Conservation (phyloP, 2,888 invertebrate genomes). For the Autographa gamma region DNA sequence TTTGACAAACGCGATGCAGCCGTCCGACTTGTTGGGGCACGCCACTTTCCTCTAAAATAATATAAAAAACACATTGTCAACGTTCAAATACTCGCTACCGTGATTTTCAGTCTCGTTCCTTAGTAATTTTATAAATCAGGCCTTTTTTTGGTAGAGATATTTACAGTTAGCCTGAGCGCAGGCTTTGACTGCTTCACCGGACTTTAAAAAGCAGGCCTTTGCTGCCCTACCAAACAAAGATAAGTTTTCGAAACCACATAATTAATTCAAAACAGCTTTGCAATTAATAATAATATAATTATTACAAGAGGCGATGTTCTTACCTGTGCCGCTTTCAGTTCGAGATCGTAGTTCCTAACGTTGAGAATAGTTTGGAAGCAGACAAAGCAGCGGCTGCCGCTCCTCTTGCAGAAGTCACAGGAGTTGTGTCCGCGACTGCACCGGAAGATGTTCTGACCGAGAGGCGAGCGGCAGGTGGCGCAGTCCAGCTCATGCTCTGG, state of each 20-base stretch:
- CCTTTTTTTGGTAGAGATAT: too few species aligned
- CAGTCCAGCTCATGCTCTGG: conserved; percentile 62
- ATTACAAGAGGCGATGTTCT: not conserved
- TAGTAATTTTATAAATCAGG: too few species aligned
- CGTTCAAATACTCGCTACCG: not conserved
- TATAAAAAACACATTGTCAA: not conserved
- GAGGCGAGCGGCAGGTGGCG: conserved; percentile 66
- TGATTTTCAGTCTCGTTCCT: not conserved
- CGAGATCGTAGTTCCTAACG: conserved; percentile 71
- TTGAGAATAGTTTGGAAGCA: conserved; percentile 65
- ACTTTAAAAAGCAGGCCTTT: too few species aligned
- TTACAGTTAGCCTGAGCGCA: too few species aligned
- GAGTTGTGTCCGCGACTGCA: conserved; percentile 59
- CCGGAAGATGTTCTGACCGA: conserved; percentile 67
- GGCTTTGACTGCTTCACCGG: too few species aligned
- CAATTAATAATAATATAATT: not conserved
- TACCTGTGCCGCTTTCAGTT: conserved; percentile 59
- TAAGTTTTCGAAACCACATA: too few species aligned
- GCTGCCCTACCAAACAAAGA: too few species aligned
- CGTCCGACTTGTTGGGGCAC: conserved; percentile 69
- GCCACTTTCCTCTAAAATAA: conserved; percentile 20
- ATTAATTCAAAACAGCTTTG: not conserved
- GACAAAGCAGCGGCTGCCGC: conserved; percentile 23
- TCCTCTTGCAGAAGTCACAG: conserved; percentile 33
- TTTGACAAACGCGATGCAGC: conserved; percentile 69